Percentiles rank a stretch among this genome's conserved stretches.
Evolutionary conservation across 2,888 invertebrate species (phyloP).

Genomic region (Archips crataeganus): DNA sequence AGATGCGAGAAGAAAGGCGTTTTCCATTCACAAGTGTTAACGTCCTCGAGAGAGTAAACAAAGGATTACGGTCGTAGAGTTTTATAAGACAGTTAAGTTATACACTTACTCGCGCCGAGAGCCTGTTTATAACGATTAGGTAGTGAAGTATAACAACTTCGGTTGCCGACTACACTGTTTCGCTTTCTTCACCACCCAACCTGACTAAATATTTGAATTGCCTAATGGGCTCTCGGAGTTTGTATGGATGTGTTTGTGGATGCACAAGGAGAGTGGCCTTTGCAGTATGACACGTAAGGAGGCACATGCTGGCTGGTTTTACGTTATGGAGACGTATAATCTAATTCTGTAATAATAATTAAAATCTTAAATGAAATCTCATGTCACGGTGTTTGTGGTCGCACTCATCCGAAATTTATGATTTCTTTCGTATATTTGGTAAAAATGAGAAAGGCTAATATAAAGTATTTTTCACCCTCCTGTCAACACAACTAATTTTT

Average conservation of each 20-base stretch:
- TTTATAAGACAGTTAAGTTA: constrained; percentile 22
- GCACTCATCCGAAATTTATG: too few species aligned
- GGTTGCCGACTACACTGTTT: constrained; percentile 50
- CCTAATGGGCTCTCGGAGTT: constrained; percentile 57
- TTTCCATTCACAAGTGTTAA: constrained; percentile 13
- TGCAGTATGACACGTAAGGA: constrained; percentile 12
- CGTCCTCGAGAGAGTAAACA: constrained; percentile 3
- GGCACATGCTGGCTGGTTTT: constrained; percentile 16
- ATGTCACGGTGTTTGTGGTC: too few species aligned
- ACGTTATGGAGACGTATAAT: not conserved
- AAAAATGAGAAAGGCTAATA: too few species aligned
- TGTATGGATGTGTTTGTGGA: constrained; percentile 42
- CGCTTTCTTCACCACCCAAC: constrained; percentile 58
- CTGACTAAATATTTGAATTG: constrained; percentile 71
- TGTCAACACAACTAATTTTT: too few species aligned
- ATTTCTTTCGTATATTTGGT: too few species aligned
- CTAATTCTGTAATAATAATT: too few species aligned
- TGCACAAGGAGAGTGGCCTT: constrained; percentile 49
- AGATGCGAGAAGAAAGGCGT: constrained; percentile 11
- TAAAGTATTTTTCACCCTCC: too few species aligned
- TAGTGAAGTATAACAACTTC: constrained; percentile 51
- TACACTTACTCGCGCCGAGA: not conserved
- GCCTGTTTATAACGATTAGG: constrained; percentile 55
- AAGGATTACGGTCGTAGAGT: constrained; percentile 6
- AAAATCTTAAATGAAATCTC: too few species aligned